These are phyloP conservation scores for Yasuhikotakia modesta DNA, from an alignment of 2,797 vertebrate genomes.

Conservation along the genomic window DNA sequence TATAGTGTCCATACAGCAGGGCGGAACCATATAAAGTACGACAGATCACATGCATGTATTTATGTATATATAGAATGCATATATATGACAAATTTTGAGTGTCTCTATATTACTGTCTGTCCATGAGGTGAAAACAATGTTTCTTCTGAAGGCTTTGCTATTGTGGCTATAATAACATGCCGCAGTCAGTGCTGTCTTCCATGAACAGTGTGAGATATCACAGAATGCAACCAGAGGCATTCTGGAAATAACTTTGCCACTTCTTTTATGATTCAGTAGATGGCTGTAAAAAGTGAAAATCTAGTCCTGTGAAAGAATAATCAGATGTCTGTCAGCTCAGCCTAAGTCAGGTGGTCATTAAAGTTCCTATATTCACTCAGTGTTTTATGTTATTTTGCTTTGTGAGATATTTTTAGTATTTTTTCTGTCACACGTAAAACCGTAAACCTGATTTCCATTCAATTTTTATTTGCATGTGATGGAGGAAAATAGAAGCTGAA, in stretches of 20 bases:
- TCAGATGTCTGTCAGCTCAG: not conserved
- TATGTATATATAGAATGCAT: no score
- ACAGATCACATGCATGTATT: not conserved
- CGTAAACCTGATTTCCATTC: not conserved
- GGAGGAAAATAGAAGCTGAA: not conserved
- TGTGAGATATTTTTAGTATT: not conserved
- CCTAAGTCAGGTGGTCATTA: slow-evolving; percentile 7
- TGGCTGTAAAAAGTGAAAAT: slow-evolving; percentile 15
- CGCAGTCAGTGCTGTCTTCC: slow-evolving; percentile 31
- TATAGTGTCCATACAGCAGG: not conserved
- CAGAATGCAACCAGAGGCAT: slow-evolving; percentile 29
- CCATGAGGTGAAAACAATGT: slow-evolving; percentile 50
- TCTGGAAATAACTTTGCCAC: slow-evolving; percentile 34
- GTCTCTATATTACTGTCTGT: slow-evolving; percentile 37
- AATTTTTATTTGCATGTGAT: not conserved
- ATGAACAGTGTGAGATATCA: slow-evolving; percentile 33
- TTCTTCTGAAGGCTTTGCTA: slow-evolving; percentile 43
- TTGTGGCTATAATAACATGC: slow-evolving; percentile 49
- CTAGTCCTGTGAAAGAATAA: not conserved
- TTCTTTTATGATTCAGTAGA: slow-evolving; percentile 25
- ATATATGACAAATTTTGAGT: no score
- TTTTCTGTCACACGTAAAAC: not conserved
- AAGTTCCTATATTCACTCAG: not conserved
- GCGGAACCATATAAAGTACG: not conserved
- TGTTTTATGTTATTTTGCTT: slow-evolving; percentile 5